Percentiles rank a stretch among this genome's conserved stretches.
Evolutionary conservation across 2,797 vertebrate species (phyloP).

Genomic region (Chelon auratus): DNA sequence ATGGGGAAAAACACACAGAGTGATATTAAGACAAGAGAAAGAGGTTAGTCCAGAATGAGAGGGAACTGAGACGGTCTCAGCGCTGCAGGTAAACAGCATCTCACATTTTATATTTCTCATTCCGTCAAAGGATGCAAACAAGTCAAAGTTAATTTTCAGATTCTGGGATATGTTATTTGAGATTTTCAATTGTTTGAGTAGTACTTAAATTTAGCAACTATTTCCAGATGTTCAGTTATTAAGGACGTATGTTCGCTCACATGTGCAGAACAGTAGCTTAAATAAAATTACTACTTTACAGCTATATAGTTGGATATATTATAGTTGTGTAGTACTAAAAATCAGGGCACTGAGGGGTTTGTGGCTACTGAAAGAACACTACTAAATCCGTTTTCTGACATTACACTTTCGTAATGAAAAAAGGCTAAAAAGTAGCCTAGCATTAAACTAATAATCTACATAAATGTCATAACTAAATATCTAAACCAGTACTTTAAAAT

Average conservation of each 20-base stretch:
- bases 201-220: neutral
- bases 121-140: neutral
- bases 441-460: neutral
- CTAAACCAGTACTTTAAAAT: neutral
- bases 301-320: neutral
- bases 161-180: neutral
- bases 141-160: neutral
- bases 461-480: neutral
- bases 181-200: neutral
- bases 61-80: neutral
- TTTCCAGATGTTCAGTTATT: neutral
- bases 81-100: constrained; percentile 47
- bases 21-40: constrained; percentile 2
- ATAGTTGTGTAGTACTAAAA: neutral
- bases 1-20: constrained; percentile 2
- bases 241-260: neutral
- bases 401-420: neutral
- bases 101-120: neutral
- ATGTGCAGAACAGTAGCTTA: too few species aligned
- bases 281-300: neutral
- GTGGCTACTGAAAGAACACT: neutral
- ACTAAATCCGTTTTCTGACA: neutral
- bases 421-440: neutral
- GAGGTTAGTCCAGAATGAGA: neutral
- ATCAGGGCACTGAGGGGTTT: neutral